phyloP scores from a whole-genome alignment of 1,140 invertebrate species.

The Olivierus martensii region DNA sequence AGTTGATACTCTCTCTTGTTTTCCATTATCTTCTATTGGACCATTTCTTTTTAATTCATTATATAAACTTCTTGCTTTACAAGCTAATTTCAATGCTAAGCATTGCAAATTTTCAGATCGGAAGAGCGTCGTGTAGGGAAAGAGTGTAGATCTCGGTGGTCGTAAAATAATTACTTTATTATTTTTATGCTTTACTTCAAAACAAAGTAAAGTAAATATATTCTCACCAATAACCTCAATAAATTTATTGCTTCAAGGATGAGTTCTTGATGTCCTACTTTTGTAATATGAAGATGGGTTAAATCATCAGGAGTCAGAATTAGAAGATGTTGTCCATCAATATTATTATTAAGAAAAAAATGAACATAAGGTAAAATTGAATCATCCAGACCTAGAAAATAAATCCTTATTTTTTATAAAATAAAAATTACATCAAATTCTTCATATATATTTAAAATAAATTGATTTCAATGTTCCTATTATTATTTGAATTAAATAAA shows the following conservation, averaged over 20 bases:
- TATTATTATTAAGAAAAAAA: constrained; percentile 59
- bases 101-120: constrained; percentile 80
- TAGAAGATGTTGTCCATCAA: constrained; percentile 67
- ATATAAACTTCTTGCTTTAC: constrained; percentile 62
- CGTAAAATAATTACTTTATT: not conserved
- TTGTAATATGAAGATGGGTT: constrained; percentile 63
- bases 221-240: constrained; percentile 50
- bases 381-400: constrained; percentile 55
- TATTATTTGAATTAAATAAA: no score
- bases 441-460: no score
- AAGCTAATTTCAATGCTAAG: constrained; percentile 66
- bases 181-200: not conserved
- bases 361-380: constrained; percentile 64
- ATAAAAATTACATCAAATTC: no score
- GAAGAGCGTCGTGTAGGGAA: no score
- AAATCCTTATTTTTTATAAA: not conserved
- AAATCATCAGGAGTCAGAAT: constrained; percentile 71
- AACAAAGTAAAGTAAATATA: not conserved
- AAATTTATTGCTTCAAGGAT: constrained; percentile 80
- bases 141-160: no score
- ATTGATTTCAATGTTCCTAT: no score
- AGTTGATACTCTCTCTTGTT: constrained; percentile 48
- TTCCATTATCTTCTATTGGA: constrained; percentile 9
- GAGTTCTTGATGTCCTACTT: constrained; percentile 83
- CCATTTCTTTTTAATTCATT: constrained; percentile 40